Conservation (phyloP, 1,140 invertebrate species). For the Macrobrachium rosenbergii region DNA sequence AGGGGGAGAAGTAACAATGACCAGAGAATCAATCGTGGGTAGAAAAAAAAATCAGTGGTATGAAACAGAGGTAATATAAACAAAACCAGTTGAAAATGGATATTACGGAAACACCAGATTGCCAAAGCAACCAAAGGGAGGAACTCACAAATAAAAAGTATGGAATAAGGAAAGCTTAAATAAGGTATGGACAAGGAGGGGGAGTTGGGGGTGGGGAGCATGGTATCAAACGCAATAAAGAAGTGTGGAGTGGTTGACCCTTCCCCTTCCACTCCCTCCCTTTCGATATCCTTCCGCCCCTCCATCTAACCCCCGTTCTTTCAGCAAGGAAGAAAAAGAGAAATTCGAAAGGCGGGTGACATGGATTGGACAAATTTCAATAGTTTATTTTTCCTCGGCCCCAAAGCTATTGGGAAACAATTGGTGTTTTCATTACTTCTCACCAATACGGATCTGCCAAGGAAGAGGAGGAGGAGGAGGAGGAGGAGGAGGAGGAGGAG, state of each 20-base stretch:
- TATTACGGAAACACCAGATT: not conserved
- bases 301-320: not conserved
- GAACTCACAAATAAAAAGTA: not conserved
- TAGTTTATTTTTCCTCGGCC: constrained; percentile 46
- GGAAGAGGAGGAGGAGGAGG: not conserved
- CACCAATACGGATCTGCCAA: constrained; percentile 35
- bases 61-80: no score
- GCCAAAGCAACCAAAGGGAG: no score
- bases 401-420: constrained; percentile 39
- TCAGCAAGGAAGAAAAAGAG: constrained; percentile 6
- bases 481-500: not conserved
- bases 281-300: not conserved
- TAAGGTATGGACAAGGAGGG: not conserved
- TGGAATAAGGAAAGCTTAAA: not conserved
- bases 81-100: not conserved
- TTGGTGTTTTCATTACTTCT: constrained; percentile 54
- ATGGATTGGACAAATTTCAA: constrained; percentile 59
- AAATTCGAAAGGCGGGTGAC: constrained; percentile 40
- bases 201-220: not conserved
- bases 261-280: not conserved
- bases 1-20: not conserved
- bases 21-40: no score
- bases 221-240: not conserved
- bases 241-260: not conserved
- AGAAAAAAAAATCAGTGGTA: not conserved